A percentile compares a stretch with the other conserved stretches of the same genome.
Evolutionary conservation across 1,140 invertebrate species (phyloP).

Genomic region (Macrobrachium rosenbergii): DNA sequence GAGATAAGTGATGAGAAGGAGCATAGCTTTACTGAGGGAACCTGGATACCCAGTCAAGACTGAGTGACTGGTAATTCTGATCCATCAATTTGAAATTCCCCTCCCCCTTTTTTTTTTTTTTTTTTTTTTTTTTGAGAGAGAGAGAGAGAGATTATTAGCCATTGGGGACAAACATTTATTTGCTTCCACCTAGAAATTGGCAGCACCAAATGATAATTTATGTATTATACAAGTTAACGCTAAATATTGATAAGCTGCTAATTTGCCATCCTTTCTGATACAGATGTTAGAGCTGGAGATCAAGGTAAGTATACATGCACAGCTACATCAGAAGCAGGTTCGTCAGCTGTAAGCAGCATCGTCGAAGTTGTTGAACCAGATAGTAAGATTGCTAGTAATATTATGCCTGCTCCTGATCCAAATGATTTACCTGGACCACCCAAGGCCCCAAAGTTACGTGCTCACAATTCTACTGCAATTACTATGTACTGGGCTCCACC

Average conservation of each 20-base stretch:
- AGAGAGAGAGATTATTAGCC: too few relatives aligned
- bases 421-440: slow-evolving; percentile 55
- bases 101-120: too few relatives aligned
- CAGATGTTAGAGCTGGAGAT: slow-evolving; percentile 81
- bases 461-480: slow-evolving; percentile 54
- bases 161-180: too few relatives aligned
- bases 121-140: too few relatives aligned
- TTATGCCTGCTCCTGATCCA: slow-evolving; percentile 55
- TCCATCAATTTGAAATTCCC: too few relatives aligned
- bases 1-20: too few relatives aligned
- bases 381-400: slow-evolving; percentile 47
- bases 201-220: too few relatives aligned
- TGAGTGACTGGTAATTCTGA: too few relatives aligned
- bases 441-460: slow-evolving; percentile 25
- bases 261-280: slow-evolving; percentile 52
- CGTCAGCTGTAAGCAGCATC: slow-evolving; percentile 26
- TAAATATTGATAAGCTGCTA: too few relatives aligned
- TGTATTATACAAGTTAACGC: too few relatives aligned
- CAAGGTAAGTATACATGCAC: slow-evolving; percentile 86
- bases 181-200: background rate
- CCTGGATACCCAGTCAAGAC: too few relatives aligned
- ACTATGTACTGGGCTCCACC: slow-evolving; percentile 60
- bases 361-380: slow-evolving; percentile 46
- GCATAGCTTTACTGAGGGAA: too few relatives aligned
- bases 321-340: slow-evolving; percentile 85